Evolutionary conservation across 2,113 vertebrate species (phyloP).

Genomic region (Sciurus niger): DNA sequence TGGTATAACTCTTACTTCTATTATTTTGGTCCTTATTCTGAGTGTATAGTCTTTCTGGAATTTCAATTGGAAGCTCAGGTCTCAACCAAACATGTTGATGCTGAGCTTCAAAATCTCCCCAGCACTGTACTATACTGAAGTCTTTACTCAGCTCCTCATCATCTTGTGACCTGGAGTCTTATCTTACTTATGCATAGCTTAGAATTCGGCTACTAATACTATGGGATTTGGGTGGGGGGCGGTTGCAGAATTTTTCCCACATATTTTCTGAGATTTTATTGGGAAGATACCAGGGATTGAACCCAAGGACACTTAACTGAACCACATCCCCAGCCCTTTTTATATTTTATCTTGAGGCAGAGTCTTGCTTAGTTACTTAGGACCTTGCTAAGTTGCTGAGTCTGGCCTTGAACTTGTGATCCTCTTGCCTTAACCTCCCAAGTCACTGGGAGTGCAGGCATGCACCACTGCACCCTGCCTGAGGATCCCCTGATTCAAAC

Average conservation of each 20-base stretch:
- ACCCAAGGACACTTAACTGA: no score
- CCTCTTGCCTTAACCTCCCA: not conserved
- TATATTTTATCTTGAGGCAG: not conserved
- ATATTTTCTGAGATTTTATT: not conserved
- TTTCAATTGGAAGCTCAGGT: not conserved
- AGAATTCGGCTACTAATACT: not conserved
- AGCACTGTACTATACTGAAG: not conserved
- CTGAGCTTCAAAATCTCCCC: not conserved
- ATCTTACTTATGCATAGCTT: not conserved
- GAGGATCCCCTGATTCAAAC: not conserved
- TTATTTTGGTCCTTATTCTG: not conserved
- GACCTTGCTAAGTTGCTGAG: not conserved
- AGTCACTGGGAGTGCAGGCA: not conserved
- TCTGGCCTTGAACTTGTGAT: not conserved
- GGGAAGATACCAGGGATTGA: no score
- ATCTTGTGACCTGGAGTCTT: not conserved
- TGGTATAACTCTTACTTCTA: not conserved
- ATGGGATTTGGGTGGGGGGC: no score
- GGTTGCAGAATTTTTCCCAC: not conserved
- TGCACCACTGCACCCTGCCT: not conserved
- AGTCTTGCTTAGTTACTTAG: not conserved
- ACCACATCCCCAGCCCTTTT: no score
- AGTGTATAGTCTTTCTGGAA: not conserved
- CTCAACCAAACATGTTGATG: no score
- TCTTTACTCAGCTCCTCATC: not conserved